Evolutionary conservation across 2,888 invertebrate species (phyloP).

Genomic region (Limnephilus lunatus): DNA sequence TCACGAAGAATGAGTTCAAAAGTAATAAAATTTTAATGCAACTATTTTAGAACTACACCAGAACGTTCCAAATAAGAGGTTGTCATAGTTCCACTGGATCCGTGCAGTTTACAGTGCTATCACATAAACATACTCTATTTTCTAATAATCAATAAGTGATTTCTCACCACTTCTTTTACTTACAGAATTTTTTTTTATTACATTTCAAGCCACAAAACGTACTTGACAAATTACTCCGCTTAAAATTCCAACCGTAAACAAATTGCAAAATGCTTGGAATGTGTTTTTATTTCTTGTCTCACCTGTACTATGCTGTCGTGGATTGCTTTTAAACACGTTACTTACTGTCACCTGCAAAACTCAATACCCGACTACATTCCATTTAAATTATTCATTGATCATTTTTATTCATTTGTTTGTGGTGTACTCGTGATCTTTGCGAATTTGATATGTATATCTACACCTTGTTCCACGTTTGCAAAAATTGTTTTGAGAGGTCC

Average conservation of each 20-base stretch:
- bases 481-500: too few species aligned
- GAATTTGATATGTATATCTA: too few species aligned
- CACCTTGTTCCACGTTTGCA: too few species aligned
- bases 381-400: neutral
- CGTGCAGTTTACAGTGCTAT: too few species aligned
- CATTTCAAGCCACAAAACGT: neutral
- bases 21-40: too few species aligned
- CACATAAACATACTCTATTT: neutral
- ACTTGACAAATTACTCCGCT: neutral
- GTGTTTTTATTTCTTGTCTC: neutral
- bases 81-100: too few species aligned
- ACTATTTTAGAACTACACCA: too few species aligned
- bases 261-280: neutral
- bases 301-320: neutral
- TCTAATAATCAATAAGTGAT: neutral
- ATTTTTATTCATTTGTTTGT: neutral
- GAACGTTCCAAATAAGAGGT: too few species aligned
- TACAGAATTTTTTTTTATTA: neutral
- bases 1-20: too few species aligned
- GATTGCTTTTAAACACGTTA: neutral
- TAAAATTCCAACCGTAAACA: neutral
- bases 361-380: neutral
- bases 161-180: neutral
- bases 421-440: too few species aligned
- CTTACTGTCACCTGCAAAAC: neutral